Evolutionary conservation across 2,888 invertebrate species (phyloP), one percentile per base, ranked within the genome.

Genomic region (Synergus laeviventris): DNA sequence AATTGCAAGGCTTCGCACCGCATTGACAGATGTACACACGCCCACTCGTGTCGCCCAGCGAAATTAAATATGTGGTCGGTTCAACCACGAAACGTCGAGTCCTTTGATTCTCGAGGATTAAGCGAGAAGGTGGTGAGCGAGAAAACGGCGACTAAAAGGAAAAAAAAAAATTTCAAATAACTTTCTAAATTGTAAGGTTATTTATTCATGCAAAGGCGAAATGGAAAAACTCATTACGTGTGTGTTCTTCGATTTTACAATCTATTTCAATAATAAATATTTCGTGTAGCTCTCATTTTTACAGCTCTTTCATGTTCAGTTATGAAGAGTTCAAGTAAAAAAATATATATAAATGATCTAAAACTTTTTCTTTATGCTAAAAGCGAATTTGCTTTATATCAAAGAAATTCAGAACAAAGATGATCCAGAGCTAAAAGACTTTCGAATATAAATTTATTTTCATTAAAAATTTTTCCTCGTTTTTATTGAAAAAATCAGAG

Each of bases 1-100:
- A 84, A 86, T 86, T 85, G 86, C 86, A 84, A 85, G 85, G 86
- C 84, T 83, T 79, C 82, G 84, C 79, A 78, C 81, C 83, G 87
- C 84, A 85, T 86, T 87, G 89, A 88, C 89, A 89, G 88, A 89
- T 89, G 89, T 87, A 87, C 82, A 85, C 86, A 88, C 89, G 87
- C 89, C 88, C 85, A 82, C 86, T 85, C 82, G 87, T 84, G 86
- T 87, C 84, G 85, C 81, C 81, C 81, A 84, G 76, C 82, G 83
- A 85, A 88, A 89, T 89, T 89, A 89, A 89, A 89, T 87, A 86
- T 86, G 82, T 81, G 85, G 78, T 82, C 78, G 80, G 60, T 74
- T 76, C 76, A 78, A 78, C 81, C 81, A 77, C 81, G 56, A 76
- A 76, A 61, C 76, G 74, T 75, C 77, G 76, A 74, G 79, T 76